These are phyloP conservation scores for Seriola dumerili DNA, from an alignment of 2,113 vertebrate genomes.

Conservation along the genomic window DNA sequence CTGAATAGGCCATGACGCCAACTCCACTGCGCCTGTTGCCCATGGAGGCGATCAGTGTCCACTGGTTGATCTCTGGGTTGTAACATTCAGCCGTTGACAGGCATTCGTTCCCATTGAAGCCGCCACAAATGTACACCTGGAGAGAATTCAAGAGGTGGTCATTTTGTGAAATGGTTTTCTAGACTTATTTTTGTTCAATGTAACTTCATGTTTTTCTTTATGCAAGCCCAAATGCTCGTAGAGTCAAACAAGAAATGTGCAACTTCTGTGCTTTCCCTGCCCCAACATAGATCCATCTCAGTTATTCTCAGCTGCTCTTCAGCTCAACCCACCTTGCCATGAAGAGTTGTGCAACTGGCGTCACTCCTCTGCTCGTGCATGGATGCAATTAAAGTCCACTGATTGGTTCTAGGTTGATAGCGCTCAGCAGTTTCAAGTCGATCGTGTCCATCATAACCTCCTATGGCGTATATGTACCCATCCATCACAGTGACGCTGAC, in stretches of 20 bases:
- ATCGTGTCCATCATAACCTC: constrained; percentile 35
- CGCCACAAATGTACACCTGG: constrained; percentile 93
- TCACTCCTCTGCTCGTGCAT: constrained; percentile 49
- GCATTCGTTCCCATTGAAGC: constrained; percentile 88
- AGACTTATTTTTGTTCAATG: too few species aligned
- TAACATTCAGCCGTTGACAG: constrained; percentile 79
- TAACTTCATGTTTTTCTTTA: too few species aligned
- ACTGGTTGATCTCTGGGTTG: constrained; percentile 52
- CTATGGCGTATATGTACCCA: constrained; percentile 52
- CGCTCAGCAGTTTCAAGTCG: constrained; percentile 39
- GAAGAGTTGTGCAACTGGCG: constrained; percentile 77
- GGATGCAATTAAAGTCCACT: constrained; percentile 52
- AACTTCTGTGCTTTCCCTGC: neutral
- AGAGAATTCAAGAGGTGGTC: neutral
- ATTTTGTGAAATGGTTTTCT: neutral
- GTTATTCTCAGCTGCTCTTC: neutral
- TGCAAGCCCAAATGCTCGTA: too few species aligned
- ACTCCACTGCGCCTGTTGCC: constrained; percentile 28
- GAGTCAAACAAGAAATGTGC: neutral
- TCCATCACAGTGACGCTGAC: constrained; percentile 50
- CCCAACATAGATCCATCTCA: neutral
- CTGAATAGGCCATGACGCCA: constrained; percentile 31
- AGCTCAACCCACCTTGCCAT: constrained; percentile 81
- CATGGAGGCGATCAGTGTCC: constrained; percentile 53
- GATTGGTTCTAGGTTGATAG: constrained; percentile 45